A percentile compares a stretch with the other conserved stretches of the same genome.
Evolutionary conservation across 2,113 vertebrate genomes (phyloP).

Genomic region (Leptocoma aspasia): DNA sequence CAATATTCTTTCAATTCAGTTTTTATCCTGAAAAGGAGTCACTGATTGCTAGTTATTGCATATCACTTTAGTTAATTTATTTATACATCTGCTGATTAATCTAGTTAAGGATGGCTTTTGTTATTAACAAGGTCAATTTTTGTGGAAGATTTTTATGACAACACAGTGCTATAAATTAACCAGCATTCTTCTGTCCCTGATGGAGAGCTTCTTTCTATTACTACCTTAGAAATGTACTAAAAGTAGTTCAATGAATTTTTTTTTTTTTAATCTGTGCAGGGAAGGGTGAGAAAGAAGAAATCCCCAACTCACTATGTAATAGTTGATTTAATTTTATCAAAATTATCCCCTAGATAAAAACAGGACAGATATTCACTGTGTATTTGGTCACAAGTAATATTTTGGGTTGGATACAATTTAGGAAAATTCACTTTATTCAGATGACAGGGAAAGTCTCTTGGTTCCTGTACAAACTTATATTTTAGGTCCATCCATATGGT

Average conservation of each 20-base stretch:
- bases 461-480: background rate
- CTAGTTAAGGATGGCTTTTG: background rate
- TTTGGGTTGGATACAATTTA: background rate
- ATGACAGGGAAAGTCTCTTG: background rate
- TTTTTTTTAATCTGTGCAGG: background rate
- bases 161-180: background rate
- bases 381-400: background rate
- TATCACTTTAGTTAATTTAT: background rate
- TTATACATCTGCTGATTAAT: background rate
- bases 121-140: background rate
- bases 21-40: background rate
- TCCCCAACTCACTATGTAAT: background rate
- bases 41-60: background rate
- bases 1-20: background rate
- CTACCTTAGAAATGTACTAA: background rate
- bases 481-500: background rate
- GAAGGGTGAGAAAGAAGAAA: background rate
- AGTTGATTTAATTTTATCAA: background rate
- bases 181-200: background rate
- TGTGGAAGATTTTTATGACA: background rate
- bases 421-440: background rate
- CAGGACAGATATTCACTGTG: fast-evolving
- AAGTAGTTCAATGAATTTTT: background rate
- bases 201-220: background rate
- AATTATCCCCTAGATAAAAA: background rate